A percentile compares a stretch with the other conserved stretches of the same genome.
Conservation (phyloP, 2,113 vertebrate species). For the Amphilophus citrinellus region DNA sequence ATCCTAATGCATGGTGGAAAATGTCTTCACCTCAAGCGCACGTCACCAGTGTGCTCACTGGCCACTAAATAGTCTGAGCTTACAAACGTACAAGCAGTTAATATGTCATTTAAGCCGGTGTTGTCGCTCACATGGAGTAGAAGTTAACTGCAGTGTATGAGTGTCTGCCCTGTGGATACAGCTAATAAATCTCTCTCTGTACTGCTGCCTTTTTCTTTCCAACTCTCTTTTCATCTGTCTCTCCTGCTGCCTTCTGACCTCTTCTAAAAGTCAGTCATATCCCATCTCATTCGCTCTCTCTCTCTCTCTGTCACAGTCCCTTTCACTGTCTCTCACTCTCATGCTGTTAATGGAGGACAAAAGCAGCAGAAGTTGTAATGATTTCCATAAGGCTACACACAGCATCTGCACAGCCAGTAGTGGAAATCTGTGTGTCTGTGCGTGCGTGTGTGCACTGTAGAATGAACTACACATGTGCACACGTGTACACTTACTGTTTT, state of each 20-base stretch:
- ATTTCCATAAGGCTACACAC: constrained; percentile 75
- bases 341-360: constrained; percentile 72
- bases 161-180: constrained; percentile 69
- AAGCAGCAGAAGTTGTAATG: constrained; percentile 73
- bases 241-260: constrained; percentile 64
- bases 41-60: constrained; percentile 33
- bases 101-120: constrained; percentile 59
- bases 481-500: constrained; percentile 2
- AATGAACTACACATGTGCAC: constrained; percentile 8
- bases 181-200: constrained; percentile 72
- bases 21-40: constrained; percentile 54
- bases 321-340: constrained; percentile 60
- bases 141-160: constrained; percentile 65
- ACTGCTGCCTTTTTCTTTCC: constrained; percentile 25
- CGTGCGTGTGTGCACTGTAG: constrained; percentile 3
- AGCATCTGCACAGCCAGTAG: constrained; percentile 37
- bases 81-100: constrained; percentile 53
- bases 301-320: constrained; percentile 45
- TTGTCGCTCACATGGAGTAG: constrained; percentile 45
- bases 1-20: constrained; percentile 32
- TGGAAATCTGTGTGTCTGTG: constrained; percentile 66
- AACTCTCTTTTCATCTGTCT: constrained; percentile 44
- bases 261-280: constrained; percentile 50
- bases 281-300: constrained; percentile 38
- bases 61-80: constrained; percentile 3